These are phyloP conservation scores for Pelmatolapia mariae DNA, from an alignment of 2,113 vertebrate genomes.

Conservation along the genomic window DNA sequence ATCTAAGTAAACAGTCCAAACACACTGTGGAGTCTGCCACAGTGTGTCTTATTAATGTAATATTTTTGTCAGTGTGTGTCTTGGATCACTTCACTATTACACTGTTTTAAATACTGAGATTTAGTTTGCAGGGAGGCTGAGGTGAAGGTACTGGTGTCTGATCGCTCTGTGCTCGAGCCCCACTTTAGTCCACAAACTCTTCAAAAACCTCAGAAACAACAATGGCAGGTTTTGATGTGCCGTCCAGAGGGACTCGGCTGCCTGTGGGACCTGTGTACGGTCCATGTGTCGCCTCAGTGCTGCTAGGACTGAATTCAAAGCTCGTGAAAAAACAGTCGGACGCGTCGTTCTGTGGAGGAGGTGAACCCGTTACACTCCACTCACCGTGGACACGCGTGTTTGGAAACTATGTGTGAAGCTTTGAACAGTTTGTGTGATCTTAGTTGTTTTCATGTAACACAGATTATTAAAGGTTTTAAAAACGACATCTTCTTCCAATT, in stretches of 20 bases:
- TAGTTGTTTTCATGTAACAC: not conserved
- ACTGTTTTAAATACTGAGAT: not conserved
- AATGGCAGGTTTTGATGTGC: fast-evolving
- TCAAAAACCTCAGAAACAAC: not conserved
- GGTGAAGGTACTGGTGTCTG: not conserved
- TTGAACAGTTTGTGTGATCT: not conserved
- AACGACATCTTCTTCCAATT: not conserved
- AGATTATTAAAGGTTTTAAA: not conserved
- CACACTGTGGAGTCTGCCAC: not conserved
- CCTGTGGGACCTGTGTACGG: fast-evolving
- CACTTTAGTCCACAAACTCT: not conserved
- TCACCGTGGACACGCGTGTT: not conserved
- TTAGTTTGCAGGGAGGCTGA: not conserved
- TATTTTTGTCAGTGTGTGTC: not conserved
- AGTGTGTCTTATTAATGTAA: not conserved
- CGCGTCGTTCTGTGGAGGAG: not conserved
- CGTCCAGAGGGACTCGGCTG: not conserved
- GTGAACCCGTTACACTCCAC: not conserved
- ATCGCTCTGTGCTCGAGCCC: not conserved
- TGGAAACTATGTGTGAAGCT: not conserved
- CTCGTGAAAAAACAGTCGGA: fast-evolving
- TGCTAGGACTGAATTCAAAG: not conserved
- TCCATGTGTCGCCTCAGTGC: not conserved
- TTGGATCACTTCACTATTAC: not conserved
- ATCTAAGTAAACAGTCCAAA: not conserved